Evolutionary conservation across 2,113 vertebrate genomes (phyloP).

Genomic region (Marmota flaviventris): DNA sequence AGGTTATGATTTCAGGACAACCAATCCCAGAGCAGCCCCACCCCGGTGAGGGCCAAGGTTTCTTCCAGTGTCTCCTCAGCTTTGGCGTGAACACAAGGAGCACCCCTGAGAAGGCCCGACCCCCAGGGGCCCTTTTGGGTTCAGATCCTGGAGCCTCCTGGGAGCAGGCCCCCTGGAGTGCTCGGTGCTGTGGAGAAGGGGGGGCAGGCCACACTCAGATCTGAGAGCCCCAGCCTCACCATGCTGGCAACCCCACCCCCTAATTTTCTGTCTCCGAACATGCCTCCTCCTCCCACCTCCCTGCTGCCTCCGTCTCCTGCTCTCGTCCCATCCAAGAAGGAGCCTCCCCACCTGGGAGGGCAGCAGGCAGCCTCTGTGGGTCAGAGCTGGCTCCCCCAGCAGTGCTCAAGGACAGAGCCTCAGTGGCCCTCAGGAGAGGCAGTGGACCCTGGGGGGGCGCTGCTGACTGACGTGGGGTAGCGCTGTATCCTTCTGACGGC

Average conservation of each 20-base stretch:
- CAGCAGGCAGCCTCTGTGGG: neutral
- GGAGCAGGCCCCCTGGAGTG: no score
- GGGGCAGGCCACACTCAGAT: neutral
- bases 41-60: neutral
- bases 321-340: neutral
- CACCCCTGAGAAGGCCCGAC: neutral
- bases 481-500: neutral
- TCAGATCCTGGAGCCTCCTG: neutral
- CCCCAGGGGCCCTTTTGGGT: neutral
- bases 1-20: neutral
- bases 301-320: neutral
- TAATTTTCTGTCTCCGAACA: neutral
- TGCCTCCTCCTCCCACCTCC: neutral
- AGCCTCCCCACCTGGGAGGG: neutral
- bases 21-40: neutral
- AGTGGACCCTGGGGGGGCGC: neutral
- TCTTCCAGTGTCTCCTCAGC: neutral
- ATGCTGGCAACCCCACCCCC: neutral
- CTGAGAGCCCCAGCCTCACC: neutral
- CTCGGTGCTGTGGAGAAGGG: neutral
- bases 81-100: neutral
- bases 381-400: neutral
- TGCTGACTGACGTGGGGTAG: rapidly evolving
- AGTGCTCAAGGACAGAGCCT: rapidly evolving
- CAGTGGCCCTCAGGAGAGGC: neutral